Evolutionary conservation across 2,888 invertebrate genomes (phyloP).

Genomic region (Odontothrips loti): DNA sequence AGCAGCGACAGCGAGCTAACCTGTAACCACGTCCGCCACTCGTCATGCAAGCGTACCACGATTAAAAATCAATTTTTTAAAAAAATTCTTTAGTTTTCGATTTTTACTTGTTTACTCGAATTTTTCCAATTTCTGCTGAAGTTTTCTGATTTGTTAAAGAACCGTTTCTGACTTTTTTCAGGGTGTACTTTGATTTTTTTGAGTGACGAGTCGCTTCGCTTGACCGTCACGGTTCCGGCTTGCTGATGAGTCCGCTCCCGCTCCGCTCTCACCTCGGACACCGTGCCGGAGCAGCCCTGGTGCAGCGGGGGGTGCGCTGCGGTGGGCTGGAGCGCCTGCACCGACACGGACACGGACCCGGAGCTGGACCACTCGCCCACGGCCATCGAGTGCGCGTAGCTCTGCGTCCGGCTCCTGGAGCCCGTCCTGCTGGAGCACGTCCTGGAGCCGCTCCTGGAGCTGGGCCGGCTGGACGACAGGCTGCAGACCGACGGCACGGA

Average conservation of each 20-base stretch:
- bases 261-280: neutral
- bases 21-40: too few species aligned
- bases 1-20: constrained; percentile 12
- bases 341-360: neutral
- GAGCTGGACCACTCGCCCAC: constrained; percentile 13
- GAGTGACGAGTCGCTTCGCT: too few species aligned
- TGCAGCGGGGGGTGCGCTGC: neutral
- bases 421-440: constrained; percentile 1
- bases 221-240: too few species aligned
- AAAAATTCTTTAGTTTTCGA: too few species aligned
- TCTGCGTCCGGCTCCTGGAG: constrained; percentile 5
- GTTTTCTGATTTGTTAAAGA: too few species aligned
- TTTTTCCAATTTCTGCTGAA: too few species aligned
- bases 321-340: neutral
- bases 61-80: too few species aligned
- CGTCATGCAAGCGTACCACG: too few species aligned
- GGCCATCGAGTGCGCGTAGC: constrained; percentile 1
- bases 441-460: constrained; percentile 22
- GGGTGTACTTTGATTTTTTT: too few species aligned
- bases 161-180: too few species aligned
- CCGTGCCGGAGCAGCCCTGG: constrained; percentile 4
- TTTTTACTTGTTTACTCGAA: too few species aligned
- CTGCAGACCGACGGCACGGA: constrained; percentile 17
- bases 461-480: neutral
- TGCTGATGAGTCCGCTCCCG: too few species aligned